Percentiles rank a stretch among this genome's conserved stretches.
phyloP scores from a whole-genome alignment of 2,888 invertebrate genomes.

The Pseudanteris insignis region DNA sequence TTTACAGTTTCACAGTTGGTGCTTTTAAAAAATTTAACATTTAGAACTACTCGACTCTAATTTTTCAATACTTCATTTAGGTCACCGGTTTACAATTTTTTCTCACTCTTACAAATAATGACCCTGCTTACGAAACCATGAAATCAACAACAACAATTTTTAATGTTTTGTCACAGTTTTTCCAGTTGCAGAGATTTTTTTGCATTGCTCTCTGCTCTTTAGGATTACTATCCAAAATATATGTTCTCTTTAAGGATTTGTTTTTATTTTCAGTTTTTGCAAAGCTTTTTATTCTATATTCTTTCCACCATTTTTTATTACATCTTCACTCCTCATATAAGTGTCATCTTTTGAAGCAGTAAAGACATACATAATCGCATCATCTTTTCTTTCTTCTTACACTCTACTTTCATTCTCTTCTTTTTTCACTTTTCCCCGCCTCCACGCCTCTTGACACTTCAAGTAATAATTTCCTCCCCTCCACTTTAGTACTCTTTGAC shows the following conservation, averaged over 20 bases:
- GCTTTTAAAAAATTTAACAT: too few relatives aligned
- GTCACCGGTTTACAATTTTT: too few relatives aligned
- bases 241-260: not conserved
- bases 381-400: conserved; percentile 6
- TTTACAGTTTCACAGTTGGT: too few relatives aligned
- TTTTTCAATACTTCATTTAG: too few relatives aligned
- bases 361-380: conserved; percentile 15
- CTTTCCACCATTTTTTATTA: not conserved
- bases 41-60: too few relatives aligned
- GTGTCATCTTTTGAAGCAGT: conserved; percentile 14
- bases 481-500: conserved; percentile 2
- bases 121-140: too few relatives aligned
- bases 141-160: too few relatives aligned
- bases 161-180: too few relatives aligned
- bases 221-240: too few relatives aligned
- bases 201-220: too few relatives aligned
- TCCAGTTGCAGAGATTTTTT: too few relatives aligned
- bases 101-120: too few relatives aligned
- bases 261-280: not conserved
- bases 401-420: conserved; percentile 6
- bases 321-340: conserved; percentile 15
- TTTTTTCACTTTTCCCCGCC: conserved; percentile 7
- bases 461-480: conserved; percentile 16
- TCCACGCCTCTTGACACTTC: conserved; percentile 10
- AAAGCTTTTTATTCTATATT: not conserved